Conservation (phyloP, 1,140 invertebrate species). For the Pseudachorutes palmiensis region DNA sequence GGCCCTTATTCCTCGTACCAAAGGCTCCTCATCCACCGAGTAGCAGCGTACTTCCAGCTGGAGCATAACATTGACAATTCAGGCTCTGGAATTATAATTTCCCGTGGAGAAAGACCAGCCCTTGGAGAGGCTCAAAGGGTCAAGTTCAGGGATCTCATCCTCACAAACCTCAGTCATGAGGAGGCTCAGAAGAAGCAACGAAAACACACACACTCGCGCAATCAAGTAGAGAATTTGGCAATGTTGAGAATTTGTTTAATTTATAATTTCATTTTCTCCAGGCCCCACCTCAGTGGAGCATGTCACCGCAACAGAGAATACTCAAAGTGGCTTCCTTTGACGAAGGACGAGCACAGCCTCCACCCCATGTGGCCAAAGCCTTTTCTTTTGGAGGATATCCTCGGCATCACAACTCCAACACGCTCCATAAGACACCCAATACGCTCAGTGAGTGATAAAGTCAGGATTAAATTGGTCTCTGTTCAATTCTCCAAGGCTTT, state of each 20-base stretch:
- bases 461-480: background rate
- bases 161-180: constrained; percentile 6
- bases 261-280: background rate
- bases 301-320: constrained; percentile 3
- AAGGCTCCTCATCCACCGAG: background rate
- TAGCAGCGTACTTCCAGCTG: background rate
- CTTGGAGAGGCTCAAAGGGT: background rate
- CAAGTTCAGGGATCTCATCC: constrained; percentile 6
- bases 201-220: background rate
- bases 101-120: background rate
- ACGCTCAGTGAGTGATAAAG: background rate
- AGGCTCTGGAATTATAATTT: background rate
- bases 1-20: constrained; percentile 2
- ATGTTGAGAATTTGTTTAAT: background rate
- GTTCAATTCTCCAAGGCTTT: background rate
- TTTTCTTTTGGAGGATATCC: constrained; percentile 7
- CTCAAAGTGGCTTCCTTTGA: constrained; percentile 8
- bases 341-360: constrained; percentile 1
- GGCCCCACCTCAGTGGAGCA: background rate
- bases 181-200: constrained; percentile 6
- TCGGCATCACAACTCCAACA: constrained; percentile 3
- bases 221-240: background rate
- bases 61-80: constrained; percentile 9
- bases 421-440: constrained; percentile 4
- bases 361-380: constrained; percentile 2